Evolutionary conservation across 2,797 vertebrate genomes (phyloP), one percentile per base, ranked within the genome.

Genomic region (Avahi laniger): DNA sequence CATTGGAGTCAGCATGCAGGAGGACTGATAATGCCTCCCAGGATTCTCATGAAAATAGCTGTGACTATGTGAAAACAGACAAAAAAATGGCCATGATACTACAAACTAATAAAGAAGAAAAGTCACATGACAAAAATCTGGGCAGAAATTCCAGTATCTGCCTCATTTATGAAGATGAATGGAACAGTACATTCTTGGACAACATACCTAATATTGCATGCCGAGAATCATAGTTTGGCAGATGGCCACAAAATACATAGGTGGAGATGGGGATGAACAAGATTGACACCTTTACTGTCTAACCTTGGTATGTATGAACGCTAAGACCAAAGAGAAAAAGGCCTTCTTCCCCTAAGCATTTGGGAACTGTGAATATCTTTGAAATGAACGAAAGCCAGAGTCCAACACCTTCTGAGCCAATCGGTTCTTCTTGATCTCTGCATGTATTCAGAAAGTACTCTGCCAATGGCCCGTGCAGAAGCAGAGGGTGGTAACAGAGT

Each of bases 131-230:
- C 72, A 91, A 70, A 92, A 86, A 67, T 61, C n/a, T 92, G 85
- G 95, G 84, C 84, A 97, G 50, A 94, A 90, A 80, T 95, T 97
- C 84, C 94, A n/a, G 93, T 43, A 61, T 70, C 22, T 97, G 84
- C 48, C 28, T 93, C 35, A 10, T 59, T 78, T 35, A 94, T 97
- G 78, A 92, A 94, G n/a, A 97, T 52, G 20, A 93, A 95, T 88
- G 69, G 30, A 38, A 86, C 96, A 73, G 30, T 61, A 65, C 67
- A 70, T 73, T 93, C 22, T 88, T 97, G 91, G 76, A 67, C 30
- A 93, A 63, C 35, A 48, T 54, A 87, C 8, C 43, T 78, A 65
- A 52, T 48, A 87, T n/a, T 59, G 54, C 15, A 52, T 65, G 38
- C 70, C 67, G 83, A 90, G 72, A 96, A 81, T 92, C 81, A 69